Base-by-base conservation (phyloP, 2,113 vertebrate species). In the Neodon shergylaensis region DNA sequence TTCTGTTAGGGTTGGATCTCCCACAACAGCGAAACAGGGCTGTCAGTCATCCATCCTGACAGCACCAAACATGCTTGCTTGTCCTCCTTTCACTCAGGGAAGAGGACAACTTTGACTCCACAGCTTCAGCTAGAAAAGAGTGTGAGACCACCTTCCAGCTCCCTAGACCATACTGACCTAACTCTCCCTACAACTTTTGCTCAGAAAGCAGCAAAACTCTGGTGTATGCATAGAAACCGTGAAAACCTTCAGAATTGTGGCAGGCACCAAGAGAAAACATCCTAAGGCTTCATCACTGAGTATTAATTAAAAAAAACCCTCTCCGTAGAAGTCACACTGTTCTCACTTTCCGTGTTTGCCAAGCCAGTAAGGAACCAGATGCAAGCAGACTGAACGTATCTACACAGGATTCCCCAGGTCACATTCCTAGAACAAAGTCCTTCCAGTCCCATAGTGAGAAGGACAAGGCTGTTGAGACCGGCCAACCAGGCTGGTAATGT, bases 401-500 rank as follows among this genome's bases (percentile, higher is more conserved):
- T 93, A 36, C 0, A 79, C 58, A 85, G 89, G 74, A 85, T 73
- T 66, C 84, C 79, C 87, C 84, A 95, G 70, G 83, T 92, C 91
- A 63, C 88, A 82, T 87, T 92, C 96, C 49, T 76, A 88, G 83
- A 86, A 96, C 96, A 96, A 91, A 96, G 44, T 63, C 47, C 61
- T 78, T 91, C 95, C 63, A 86, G 66, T 66, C 74, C 86, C 68
- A 54, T 0, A 44, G 0, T 88, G 74, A 94, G 94, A 58, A 77
- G 81, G 65, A 95, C 44, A 61, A 88, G 65, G 44, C 65, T 0
- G 1, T 2, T 17, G 31, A 22, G 39, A 73, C 66, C 5, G 66
- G 63, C 22, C 90, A 81, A 36, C 5, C 13, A 70, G 0, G 3
- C 52, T 89, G 52, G 87, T 88, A 84, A 94, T 16, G n/a, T 39